Evolutionary conservation across 92 coral and sea anemone species (phyloP).

Genomic region (Hydrozoanthus gracilis): DNA sequence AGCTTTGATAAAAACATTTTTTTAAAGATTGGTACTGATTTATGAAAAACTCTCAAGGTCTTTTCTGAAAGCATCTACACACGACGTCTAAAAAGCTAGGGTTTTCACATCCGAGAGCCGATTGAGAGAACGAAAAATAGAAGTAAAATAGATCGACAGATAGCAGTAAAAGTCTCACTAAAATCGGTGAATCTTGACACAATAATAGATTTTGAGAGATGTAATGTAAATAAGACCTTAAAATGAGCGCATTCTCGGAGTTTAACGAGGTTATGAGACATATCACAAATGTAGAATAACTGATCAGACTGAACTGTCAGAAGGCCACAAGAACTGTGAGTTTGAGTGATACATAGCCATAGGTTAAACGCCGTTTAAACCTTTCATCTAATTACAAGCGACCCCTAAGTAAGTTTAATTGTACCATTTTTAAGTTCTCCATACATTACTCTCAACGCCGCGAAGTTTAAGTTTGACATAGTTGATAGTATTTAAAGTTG

Average conservation of each 20-base stretch:
- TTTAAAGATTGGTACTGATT: too few relatives aligned
- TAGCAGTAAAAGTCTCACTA: too few relatives aligned
- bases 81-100: too few relatives aligned
- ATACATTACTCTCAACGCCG: too few relatives aligned
- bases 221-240: not conserved
- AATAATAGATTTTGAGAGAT: not conserved
- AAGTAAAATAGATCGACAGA: too few relatives aligned
- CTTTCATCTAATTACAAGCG: conserved; percentile 22
- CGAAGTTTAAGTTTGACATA: not conserved
- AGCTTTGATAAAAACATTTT: too few relatives aligned
- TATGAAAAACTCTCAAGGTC: too few relatives aligned
- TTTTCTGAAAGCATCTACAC: too few relatives aligned
- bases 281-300: not conserved
- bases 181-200: too few relatives aligned
- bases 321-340: not conserved
- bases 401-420: not conserved
- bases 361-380: not conserved
- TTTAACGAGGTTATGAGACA: not conserved
- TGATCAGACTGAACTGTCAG: not conserved
- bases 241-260: not conserved
- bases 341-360: not conserved
- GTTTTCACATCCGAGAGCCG: too few relatives aligned
- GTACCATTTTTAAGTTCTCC: not conserved
- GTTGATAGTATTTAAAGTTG: not conserved
- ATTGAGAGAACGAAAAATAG: too few relatives aligned